Percentiles rank a stretch among this genome's conserved stretches.
phyloP scores from a whole-genome alignment of 2,113 vertebrate genomes.

The Galbula dea region DNA sequence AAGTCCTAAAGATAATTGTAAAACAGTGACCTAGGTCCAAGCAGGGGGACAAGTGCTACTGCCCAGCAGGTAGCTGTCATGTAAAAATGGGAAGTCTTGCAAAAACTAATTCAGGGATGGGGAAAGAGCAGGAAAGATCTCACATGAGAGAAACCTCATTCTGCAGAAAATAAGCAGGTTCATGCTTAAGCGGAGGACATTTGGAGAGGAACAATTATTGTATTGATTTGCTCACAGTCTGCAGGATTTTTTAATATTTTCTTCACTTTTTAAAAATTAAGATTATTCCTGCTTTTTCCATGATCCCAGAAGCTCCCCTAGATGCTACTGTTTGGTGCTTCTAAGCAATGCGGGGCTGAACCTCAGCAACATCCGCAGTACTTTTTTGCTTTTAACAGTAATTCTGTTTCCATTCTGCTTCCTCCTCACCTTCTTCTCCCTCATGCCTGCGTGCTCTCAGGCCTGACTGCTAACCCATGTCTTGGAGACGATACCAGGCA shows the following conservation, averaged over 20 bases:
- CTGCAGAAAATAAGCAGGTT: background rate
- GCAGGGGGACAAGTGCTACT: background rate
- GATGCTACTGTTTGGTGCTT: background rate
- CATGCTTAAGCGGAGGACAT: background rate
- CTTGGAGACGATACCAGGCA: background rate
- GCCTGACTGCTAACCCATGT: background rate
- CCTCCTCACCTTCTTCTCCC: background rate
- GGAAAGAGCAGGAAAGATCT: background rate
- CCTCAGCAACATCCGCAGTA: background rate
- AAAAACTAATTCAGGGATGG: background rate
- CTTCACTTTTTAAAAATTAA: background rate
- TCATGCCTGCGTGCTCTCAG: background rate
- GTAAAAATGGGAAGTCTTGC: background rate
- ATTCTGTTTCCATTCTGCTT: background rate
- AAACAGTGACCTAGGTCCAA: background rate
- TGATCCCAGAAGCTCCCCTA: background rate
- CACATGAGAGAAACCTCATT: background rate
- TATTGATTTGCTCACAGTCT: background rate
- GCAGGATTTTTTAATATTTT: background rate
- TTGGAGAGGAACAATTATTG: background rate
- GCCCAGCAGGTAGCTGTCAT: background rate
- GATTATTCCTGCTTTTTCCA: background rate
- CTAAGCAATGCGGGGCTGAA: background rate
- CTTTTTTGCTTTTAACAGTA: background rate
- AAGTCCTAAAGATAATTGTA: background rate